Conservation (phyloP, 2,113 vertebrate species). For the human region DNA sequence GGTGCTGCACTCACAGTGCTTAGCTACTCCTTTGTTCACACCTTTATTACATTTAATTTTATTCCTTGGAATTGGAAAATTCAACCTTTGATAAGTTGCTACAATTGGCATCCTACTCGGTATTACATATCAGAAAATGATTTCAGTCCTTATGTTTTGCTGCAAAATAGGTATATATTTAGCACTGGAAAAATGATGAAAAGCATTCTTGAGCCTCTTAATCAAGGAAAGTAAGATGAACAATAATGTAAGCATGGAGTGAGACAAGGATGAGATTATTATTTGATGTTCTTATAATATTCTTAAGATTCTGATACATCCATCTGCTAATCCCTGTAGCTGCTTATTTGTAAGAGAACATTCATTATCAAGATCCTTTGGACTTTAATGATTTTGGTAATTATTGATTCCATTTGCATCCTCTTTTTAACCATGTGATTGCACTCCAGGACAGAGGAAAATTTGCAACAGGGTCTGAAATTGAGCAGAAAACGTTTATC, state of each 20-base stretch:
- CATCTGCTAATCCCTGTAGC: neutral
- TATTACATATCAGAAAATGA: neutral
- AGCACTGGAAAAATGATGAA: neutral
- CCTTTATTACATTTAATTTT: neutral
- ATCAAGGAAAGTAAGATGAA: neutral
- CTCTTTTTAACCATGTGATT: neutral
- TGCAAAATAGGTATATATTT: neutral
- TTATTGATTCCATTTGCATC: neutral
- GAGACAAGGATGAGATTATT: neutral
- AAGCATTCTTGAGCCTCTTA: neutral
- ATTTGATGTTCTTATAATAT: neutral
- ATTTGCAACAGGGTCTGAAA: slow-evolving; percentile 19
- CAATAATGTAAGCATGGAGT: neutral
- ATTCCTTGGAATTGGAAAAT: slow-evolving; percentile 12
- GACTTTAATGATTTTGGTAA: neutral
- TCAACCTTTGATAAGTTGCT: neutral
- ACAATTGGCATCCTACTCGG: neutral
- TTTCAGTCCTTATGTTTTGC: neutral
- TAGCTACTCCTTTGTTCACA: neutral
- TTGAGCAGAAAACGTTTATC: neutral
- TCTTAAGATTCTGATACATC: neutral
- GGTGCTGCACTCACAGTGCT: neutral
- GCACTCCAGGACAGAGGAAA: neutral
- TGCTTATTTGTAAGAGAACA: neutral
- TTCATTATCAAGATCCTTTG: neutral